A percentile compares a stretch with the other conserved stretches of the same genome.
Conservation (phyloP, 2,113 vertebrate genomes). For the Tyto alba region DNA sequence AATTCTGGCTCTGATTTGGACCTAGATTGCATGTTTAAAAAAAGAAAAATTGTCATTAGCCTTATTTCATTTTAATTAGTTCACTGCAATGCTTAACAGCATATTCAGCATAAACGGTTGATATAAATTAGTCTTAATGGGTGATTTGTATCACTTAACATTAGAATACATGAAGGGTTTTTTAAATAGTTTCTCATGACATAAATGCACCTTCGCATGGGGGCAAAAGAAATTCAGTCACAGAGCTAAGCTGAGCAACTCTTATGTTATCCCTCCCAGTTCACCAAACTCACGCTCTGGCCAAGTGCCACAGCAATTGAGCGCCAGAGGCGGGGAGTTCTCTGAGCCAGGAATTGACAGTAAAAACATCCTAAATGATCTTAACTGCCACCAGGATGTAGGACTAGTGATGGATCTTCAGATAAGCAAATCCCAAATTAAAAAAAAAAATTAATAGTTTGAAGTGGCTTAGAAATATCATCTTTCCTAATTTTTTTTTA, state of each 20-base stretch:
- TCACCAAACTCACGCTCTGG: not conserved
- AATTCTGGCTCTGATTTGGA: not conserved
- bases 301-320: not conserved
- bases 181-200: not conserved
- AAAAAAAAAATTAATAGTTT: not conserved
- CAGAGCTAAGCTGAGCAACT: not conserved
- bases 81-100: not conserved
- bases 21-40: not conserved
- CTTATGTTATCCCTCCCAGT: not conserved
- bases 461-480: not conserved
- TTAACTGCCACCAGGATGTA: conserved; percentile 54
- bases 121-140: not conserved
- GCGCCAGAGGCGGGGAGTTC: conserved; percentile 32
- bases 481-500: not conserved
- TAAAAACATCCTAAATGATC: conserved; percentile 59
- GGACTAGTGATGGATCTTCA: not conserved
- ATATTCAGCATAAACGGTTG: not conserved
- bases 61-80: conserved; percentile 37
- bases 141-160: not conserved
- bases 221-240: not conserved
- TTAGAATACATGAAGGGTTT: fast-evolving
- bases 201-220: not conserved
- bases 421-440: conserved; percentile 27
- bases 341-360: conserved; percentile 53
- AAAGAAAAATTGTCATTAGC: conserved; percentile 1